phyloP scores from a whole-genome alignment of 2,797 vertebrate genomes.

The Coranthus polyacanthus region DNA sequence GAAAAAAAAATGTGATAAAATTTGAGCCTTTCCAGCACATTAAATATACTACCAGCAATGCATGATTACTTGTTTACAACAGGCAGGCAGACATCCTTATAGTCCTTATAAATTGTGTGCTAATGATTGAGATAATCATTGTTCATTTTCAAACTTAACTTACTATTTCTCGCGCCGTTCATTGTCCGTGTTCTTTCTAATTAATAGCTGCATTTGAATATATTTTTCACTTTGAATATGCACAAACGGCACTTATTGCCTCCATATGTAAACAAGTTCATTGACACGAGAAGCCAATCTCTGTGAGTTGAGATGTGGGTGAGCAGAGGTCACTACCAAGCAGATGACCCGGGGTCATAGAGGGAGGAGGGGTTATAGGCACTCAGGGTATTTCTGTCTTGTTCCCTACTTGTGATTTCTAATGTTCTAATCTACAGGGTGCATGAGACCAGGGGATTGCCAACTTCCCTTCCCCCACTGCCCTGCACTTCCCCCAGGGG shows the following conservation, averaged over 20 bases:
- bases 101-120: not conserved
- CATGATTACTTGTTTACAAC: constrained; percentile 23
- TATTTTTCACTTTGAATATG: constrained; percentile 29
- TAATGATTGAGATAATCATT: not conserved
- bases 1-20: constrained; percentile 34
- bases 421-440: constrained; percentile 71
- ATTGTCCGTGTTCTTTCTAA: constrained; percentile 9
- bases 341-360: constrained; percentile 67
- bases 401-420: constrained; percentile 68
- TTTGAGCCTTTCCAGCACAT: no score
- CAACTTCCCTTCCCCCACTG: constrained; percentile 64
- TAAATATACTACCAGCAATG: constrained; percentile 15
- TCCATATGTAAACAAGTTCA: constrained; percentile 55
- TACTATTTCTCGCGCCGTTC: no score
- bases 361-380: constrained; percentile 47
- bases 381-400: constrained; percentile 63
- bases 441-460: constrained; percentile 71
- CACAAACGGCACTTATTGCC: constrained; percentile 16
- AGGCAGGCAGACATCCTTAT: not conserved
- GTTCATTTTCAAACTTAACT: constrained; percentile 1
- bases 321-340: constrained; percentile 56
- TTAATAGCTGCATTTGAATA: constrained; percentile 29
- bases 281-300: constrained; percentile 27
- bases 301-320: constrained; percentile 34
- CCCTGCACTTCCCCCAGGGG: constrained; percentile 35